These are phyloP conservation scores for Xiphorhynchus elegans DNA, from an alignment of 2,113 vertebrate genomes.

Conservation along the genomic window DNA sequence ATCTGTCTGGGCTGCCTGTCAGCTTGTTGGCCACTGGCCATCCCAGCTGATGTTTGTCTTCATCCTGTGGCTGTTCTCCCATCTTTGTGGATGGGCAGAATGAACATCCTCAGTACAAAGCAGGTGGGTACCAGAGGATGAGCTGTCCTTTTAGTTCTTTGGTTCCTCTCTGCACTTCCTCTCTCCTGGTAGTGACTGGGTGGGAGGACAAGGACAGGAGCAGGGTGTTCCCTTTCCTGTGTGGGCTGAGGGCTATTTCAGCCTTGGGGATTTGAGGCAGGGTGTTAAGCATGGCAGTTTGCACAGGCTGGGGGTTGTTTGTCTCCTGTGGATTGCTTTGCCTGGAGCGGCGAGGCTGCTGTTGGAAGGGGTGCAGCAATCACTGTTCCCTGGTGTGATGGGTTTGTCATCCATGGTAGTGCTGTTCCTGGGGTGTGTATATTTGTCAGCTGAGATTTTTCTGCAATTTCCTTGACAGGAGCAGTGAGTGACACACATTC, in stretches of 20 bases:
- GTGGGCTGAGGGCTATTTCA: neutral
- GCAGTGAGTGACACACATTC: neutral
- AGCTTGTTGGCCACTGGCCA: neutral
- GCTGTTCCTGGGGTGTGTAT: neutral
- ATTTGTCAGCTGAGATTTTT: slow-evolving; percentile 13
- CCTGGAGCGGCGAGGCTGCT: accelerated
- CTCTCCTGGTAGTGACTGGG: neutral
- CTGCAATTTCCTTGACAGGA: slow-evolving; percentile 15
- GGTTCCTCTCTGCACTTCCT: neutral
- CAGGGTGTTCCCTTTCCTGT: neutral
- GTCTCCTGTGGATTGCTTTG: neutral
- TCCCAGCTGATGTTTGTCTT: neutral
- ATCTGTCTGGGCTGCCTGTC: neutral
- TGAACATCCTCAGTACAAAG: neutral
- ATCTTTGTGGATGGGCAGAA: neutral
- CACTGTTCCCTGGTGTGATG: neutral
- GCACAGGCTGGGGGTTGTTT: neutral
- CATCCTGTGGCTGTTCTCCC: neutral
- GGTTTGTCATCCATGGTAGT: neutral
- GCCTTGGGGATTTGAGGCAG: neutral
- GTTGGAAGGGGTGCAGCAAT: neutral
- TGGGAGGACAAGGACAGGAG: neutral
- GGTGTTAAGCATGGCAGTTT: neutral
- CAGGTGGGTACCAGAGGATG: neutral
- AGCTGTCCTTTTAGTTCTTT: neutral